Percentiles rank a stretch among this genome's conserved stretches.
These are phyloP conservation scores for Conchocele bisecta DNA, from an alignment of 2,888 invertebrate species.

Conservation along the genomic window DNA sequence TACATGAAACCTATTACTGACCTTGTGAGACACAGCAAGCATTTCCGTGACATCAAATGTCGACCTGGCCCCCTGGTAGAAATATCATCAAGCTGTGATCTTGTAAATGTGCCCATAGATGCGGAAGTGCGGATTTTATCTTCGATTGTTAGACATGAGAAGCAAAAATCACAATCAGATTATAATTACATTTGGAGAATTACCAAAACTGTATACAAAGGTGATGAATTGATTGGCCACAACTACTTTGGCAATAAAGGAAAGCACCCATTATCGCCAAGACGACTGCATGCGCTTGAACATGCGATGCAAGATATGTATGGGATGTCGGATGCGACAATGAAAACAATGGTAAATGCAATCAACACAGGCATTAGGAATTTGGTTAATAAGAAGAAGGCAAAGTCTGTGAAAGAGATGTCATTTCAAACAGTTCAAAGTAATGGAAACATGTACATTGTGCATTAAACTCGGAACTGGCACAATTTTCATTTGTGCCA, in stretches of 20 bases:
- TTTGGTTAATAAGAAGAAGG: background rate
- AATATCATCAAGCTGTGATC: background rate
- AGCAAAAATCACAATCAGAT: background rate
- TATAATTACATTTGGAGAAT: conserved; percentile 6
- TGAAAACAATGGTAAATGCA: background rate
- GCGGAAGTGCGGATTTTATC: background rate
- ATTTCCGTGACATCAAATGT: background rate
- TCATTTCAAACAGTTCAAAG: too few relatives aligned
- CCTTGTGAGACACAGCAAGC: too few relatives aligned
- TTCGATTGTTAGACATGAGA: background rate
- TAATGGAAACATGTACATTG: too few relatives aligned
- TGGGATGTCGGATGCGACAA: background rate
- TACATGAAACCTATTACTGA: too few relatives aligned
- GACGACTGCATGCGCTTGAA: conserved; percentile 7
- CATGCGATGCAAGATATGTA: conserved; percentile 4
- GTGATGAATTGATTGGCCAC: background rate
- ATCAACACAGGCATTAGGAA: conserved; percentile 6
- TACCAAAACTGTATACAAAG: background rate
- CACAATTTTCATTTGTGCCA: too few relatives aligned
- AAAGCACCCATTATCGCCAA: conserved; percentile 5
- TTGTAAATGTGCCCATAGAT: background rate
- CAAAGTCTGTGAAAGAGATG: background rate
- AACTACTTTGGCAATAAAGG: conserved; percentile 4
- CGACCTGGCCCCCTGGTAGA: background rate
- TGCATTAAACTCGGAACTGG: too few relatives aligned